Evolutionary conservation across 2,888 invertebrate species (phyloP), one percentile per base, ranked within the genome.

Genomic region (Phaonia tiefii): DNA sequence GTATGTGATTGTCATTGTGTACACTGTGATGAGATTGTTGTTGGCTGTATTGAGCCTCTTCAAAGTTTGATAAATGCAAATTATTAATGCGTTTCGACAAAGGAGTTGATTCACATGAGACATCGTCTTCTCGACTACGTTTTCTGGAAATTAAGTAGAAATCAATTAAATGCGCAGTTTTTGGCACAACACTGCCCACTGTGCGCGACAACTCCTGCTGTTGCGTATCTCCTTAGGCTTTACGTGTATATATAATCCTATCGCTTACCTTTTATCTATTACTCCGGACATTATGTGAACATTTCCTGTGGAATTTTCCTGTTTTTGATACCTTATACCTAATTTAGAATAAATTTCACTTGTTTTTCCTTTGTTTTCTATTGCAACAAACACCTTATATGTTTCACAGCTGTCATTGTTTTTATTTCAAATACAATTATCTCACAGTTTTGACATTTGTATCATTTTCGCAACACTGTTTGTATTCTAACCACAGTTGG

Each of bases 81-180:
- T 97, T 97, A 89, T 97, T 97, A 86, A 97, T 97, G 87, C 97
- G 93, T 90, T 97, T 97, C 13, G 97, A 97, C 70, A 97, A 91
- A 71, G 97, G 97, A 92, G 96, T 95, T 86, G 96, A 89, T 49
- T 89, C 97, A 87, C 97, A 97, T 83, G 93, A 93, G 25, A 86
- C 78, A 85, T 96, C 96, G 87, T 96, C 95, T 88, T 94, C 94
- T 79, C 96, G 92, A 66, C 93, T 93, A 84, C 96, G 93, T 92
- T 97, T 96, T 88, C 96, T 96, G 89, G 76, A 46, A 79, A 92
- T 49, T 49, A 46, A 13, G 15, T 7, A 44, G 44, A 44, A 44
- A 58, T n/a, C 25, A 26, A 67, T 79, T 17, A 17, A 42, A 25
- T 7, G n/a, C 13, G 10, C 13, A 26, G 5, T 26, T 67, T 46